Percentiles rank a stretch among this genome's conserved stretches.
phyloP scores from a whole-genome alignment of 2,888 invertebrate genomes.

The Furcula furcula region DNA sequence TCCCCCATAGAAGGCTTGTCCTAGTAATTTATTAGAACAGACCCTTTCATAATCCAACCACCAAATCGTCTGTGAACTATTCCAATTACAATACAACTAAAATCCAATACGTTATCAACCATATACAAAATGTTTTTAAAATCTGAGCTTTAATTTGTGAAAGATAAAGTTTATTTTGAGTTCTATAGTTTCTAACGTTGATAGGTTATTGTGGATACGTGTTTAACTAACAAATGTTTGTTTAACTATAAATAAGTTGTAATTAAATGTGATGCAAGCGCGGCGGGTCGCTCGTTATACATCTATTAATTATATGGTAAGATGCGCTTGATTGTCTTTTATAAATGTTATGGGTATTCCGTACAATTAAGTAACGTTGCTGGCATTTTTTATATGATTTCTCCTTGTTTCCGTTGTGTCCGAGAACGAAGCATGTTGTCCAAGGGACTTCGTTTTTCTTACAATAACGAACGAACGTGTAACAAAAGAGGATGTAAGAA shows the following conservation, averaged over 20 bases:
- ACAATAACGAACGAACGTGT: too few species aligned
- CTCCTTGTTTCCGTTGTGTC: conserved; percentile 3
- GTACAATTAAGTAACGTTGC: conserved; percentile 20
- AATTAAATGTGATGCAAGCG: conserved; percentile 40
- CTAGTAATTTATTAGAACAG: too few species aligned
- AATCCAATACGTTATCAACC: not conserved
- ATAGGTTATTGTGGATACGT: not conserved
- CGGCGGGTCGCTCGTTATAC: conserved; percentile 34
- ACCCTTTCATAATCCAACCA: not conserved
- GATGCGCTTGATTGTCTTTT: conserved; percentile 7
- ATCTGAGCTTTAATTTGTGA: not conserved
- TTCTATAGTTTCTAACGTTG: not conserved
- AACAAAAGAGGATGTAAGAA: too few species aligned
- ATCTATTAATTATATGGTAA: conserved; percentile 20
- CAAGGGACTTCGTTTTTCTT: too few species aligned
- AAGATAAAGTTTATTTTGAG: not conserved
- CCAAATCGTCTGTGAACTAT: conserved; percentile 7
- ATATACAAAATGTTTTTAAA: not conserved
- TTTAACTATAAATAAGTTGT: conserved; percentile 39
- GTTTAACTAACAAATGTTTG: conserved; percentile 25
- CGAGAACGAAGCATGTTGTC: conserved; percentile 2
- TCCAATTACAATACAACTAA: conserved; percentile 19
- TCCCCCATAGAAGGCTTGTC: too few species aligned
- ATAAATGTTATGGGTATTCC: conserved; percentile 18
- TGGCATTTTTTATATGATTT: conserved; percentile 17